Evolutionary conservation across 2,888 invertebrate genomes (phyloP), one percentile per base, ranked within the genome.

Genomic region (Reticulitermes lucifugus): DNA sequence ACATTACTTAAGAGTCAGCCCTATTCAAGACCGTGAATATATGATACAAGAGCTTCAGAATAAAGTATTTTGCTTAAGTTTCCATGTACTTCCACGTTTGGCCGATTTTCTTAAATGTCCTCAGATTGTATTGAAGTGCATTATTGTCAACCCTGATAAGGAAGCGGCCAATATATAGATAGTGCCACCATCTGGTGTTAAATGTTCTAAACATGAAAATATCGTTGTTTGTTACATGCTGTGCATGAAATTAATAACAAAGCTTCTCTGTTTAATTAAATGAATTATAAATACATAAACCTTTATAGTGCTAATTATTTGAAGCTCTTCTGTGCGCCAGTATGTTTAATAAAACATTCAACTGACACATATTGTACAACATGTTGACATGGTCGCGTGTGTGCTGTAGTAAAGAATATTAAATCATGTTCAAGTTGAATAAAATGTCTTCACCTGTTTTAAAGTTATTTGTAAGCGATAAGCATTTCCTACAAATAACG

Each of bases 401-500:
- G 9, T n/a, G 65, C 25, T 25, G 25, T 5, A 25, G n/a, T 6
- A 60, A 60, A 21, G 4, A 3, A 60, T 22, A 60, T 60, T 51
- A 51, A 35, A 35, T 35, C 35, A 46, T 46, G 12, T 46, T 22
- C 60, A 60, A 65, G 7, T 59, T 59, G 12, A 80, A 10, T 43
- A 81, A 5, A 18, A 83, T 81, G 84, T 21, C 14, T 70, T 41
- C 18, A 1, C 29, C 73, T 60, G 59, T 86, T 79, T 80, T 79
- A 29, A 85, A 85, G 51, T 29, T 83, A 18, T 73, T 60, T 59
- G 73, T 79, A 14, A 55, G 51, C 29, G 85, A 84, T 43, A 43
- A 84, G n/a, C 73, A 80, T n/a, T 4, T n/a, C 2, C 70, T 80
- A 9, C 81, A 85, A 59, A 59, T 80, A 1, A 75, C 84, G 80